Evolutionary conservation across 2,113 vertebrate species (phyloP).

Genomic region (Malurus alboscapulatus): DNA sequence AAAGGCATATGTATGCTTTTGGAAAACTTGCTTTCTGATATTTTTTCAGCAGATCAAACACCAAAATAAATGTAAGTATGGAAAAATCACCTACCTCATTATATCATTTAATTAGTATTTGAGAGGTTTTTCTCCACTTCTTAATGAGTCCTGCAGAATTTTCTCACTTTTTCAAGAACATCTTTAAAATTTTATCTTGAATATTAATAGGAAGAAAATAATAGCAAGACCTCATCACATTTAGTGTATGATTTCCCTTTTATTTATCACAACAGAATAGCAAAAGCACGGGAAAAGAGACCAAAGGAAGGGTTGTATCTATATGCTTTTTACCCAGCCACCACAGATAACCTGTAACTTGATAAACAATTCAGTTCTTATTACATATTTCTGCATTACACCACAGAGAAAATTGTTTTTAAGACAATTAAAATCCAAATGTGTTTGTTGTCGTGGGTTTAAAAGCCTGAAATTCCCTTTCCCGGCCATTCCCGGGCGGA

Average conservation of each 20-base stretch:
- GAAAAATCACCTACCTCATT: not conserved
- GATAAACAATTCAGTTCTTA: not conserved
- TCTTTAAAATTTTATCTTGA: not conserved
- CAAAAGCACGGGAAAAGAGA: not conserved
- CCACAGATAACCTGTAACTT: not conserved
- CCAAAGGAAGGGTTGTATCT: not conserved
- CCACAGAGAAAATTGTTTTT: not conserved
- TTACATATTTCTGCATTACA: not conserved
- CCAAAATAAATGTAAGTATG: not conserved
- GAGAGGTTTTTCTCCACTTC: not conserved
- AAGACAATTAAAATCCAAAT: not conserved
- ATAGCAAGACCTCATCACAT: not conserved
- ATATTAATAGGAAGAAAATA: not conserved
- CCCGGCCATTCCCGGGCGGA: too few relatives aligned
- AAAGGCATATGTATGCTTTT: fast-evolving
- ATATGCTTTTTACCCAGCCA: not conserved
- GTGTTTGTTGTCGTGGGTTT: too few relatives aligned
- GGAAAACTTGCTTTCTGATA: not conserved
- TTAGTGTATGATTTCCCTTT: not conserved
- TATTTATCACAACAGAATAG: not conserved
- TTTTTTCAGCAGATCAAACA: not conserved
- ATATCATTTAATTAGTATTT: not conserved
- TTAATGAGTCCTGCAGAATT: not conserved
- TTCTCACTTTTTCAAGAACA: not conserved
- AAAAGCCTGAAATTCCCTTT: too few relatives aligned